Conservation (phyloP, 2,797 vertebrate species). For the Hemibagrus guttatus region DNA sequence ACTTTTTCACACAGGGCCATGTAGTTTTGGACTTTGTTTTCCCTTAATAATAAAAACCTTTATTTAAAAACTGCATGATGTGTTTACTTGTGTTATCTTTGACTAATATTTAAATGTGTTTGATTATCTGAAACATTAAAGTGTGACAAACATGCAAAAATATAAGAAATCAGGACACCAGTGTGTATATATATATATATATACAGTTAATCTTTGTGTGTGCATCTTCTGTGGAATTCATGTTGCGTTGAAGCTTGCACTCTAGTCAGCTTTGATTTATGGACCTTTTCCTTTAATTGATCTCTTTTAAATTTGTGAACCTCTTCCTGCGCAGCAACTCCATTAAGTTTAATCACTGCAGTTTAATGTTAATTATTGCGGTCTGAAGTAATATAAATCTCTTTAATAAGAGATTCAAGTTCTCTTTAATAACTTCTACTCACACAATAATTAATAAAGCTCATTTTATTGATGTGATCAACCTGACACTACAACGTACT, state of each 20-base stretch:
- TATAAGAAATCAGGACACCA: too few species aligned
- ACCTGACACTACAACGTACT: background rate
- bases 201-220: background rate
- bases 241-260: background rate
- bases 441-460: background rate
- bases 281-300: background rate
- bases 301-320: conserved; percentile 9
- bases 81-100: too few species aligned
- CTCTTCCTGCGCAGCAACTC: background rate
- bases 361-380: background rate
- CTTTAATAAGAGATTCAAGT: conserved; percentile 16
- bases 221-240: background rate
- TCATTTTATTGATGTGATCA: background rate
- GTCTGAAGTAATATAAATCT: conserved; percentile 14
- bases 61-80: too few species aligned
- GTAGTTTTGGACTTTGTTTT: too few species aligned
- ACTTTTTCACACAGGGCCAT: too few species aligned
- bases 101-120: too few species aligned
- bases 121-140: too few species aligned
- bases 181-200: too few species aligned
- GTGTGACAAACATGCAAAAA: too few species aligned
- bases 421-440: background rate
- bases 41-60: too few species aligned
- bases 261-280: conserved; percentile 5
- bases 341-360: background rate